Evolutionary conservation across 2,888 invertebrate genomes (phyloP).

Genomic region (Lasiommata megera): DNA sequence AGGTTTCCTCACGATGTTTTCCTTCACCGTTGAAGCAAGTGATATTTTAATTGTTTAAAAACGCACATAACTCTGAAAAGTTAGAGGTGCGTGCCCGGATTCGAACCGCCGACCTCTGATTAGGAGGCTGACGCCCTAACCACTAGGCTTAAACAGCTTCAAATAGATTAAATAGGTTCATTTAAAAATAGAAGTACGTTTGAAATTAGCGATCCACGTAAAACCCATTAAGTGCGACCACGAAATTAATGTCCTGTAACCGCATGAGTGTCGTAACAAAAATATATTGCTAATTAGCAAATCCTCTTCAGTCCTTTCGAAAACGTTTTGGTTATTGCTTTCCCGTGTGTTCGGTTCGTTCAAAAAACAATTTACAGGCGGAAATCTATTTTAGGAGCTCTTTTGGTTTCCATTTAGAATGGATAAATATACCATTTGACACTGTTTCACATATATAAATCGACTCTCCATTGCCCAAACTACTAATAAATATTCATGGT

Average conservation of each 20-base stretch:
- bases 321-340: background rate
- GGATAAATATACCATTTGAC: slow-evolving; percentile 17
- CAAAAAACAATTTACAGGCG: too few species aligned
- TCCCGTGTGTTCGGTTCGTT: background rate
- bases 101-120: too few species aligned
- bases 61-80: too few species aligned
- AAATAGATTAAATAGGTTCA: too few species aligned
- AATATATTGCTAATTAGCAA: slow-evolving; percentile 14
- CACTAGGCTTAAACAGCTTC: too few species aligned
- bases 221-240: slow-evolving; percentile 10
- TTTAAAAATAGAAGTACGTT: slow-evolving; percentile 6
- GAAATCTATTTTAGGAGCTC: too few species aligned
- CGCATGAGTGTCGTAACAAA: slow-evolving; percentile 12
- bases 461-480: slow-evolving; percentile 2
- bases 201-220: slow-evolving; percentile 5
- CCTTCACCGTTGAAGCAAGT: too few species aligned
- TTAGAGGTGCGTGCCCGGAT: too few species aligned
- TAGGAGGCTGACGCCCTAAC: too few species aligned
- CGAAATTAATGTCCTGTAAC: slow-evolving; percentile 5
- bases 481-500: background rate
- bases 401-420: too few species aligned
- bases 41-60: too few species aligned
- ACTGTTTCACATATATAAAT: slow-evolving; percentile 18
- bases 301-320: background rate
- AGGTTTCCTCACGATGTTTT: too few species aligned